Percentiles rank a stretch among this genome's conserved stretches.
These are phyloP conservation scores for Oscheius sp. DNA, from an alignment of 2,888 invertebrate species.

Conservation along the genomic window DNA sequence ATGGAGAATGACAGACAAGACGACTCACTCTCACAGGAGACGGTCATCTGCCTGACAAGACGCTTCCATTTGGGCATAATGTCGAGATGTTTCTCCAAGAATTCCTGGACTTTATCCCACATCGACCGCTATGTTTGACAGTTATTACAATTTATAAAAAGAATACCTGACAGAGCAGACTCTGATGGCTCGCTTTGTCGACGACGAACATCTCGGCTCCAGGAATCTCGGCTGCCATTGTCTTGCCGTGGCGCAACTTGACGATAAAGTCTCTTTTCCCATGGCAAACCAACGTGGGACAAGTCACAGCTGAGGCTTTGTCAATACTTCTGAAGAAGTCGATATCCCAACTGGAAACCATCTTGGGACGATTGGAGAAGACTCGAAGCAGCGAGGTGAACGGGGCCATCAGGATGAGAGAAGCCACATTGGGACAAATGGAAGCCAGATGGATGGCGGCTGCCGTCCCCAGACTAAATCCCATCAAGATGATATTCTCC, in stretches of 20 bases:
- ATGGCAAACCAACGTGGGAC: slow-evolving; percentile 56
- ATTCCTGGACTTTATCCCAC: slow-evolving; percentile 49
- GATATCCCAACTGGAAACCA: slow-evolving; percentile 37
- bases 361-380: slow-evolving; percentile 23
- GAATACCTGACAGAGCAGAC: slow-evolving; percentile 34
- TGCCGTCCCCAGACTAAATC: slow-evolving; percentile 44
- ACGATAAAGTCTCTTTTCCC: slow-evolving; percentile 52
- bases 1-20: too few species aligned
- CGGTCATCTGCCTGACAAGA: too few species aligned
- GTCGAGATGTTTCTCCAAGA: slow-evolving; percentile 31
- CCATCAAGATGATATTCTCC: slow-evolving; percentile 53
- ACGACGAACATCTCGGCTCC: slow-evolving; percentile 44
- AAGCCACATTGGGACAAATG: slow-evolving; percentile 19
- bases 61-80: too few species aligned
- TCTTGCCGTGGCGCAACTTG: slow-evolving; percentile 43
- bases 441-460: slow-evolving; percentile 29
- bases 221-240: slow-evolving; percentile 40
- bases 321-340: slow-evolving; percentile 55
- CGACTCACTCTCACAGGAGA: too few species aligned
- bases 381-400: slow-evolving; percentile 58
- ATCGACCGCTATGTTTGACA: too few species aligned
- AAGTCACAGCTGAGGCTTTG: slow-evolving; percentile 45
- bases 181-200: slow-evolving; percentile 50
- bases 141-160: too few species aligned
- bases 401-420: slow-evolving; percentile 58